Conservation (phyloP, 1,140 invertebrate genomes). For the Acyrthosiphon pisum region DNA sequence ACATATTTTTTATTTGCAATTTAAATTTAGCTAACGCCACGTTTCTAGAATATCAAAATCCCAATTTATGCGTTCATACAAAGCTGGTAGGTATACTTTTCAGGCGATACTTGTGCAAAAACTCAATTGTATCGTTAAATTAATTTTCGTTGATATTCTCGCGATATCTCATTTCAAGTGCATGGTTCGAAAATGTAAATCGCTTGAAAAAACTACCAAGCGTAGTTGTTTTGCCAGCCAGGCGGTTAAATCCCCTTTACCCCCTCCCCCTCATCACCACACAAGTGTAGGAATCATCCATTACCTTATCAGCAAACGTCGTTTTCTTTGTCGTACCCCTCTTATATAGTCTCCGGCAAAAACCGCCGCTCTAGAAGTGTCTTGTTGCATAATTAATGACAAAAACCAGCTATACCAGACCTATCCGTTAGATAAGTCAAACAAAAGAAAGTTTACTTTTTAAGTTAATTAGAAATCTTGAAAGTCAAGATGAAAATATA, state of each 20-base stretch:
- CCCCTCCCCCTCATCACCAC: too few relatives aligned
- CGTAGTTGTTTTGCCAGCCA: slow-evolving; percentile 27
- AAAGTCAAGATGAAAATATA: slow-evolving; percentile 37
- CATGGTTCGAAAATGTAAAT: slow-evolving; percentile 15
- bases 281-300: slow-evolving; percentile 26
- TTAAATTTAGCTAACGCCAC: not conserved
- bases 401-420: slow-evolving; percentile 25
- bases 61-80: not conserved
- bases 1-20: too few relatives aligned
- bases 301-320: slow-evolving; percentile 45
- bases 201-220: not conserved
- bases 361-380: slow-evolving; percentile 37
- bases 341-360: not conserved
- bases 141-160: slow-evolving; percentile 25
- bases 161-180: not conserved
- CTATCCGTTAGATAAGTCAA: slow-evolving; percentile 42
- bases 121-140: not conserved
- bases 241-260: slow-evolving; percentile 19
- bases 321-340: slow-evolving; percentile 36
- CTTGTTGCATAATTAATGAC: slow-evolving; percentile 50
- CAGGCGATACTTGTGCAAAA: not conserved
- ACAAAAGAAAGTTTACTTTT: slow-evolving; percentile 42
- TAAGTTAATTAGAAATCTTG: slow-evolving; percentile 41
- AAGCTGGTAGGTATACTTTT: not conserved
- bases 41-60: not conserved